Percentiles rank a stretch among this genome's conserved stretches.
phyloP scores from a whole-genome alignment of 2,113 vertebrate genomes.

The Salvator merianae region DNA sequence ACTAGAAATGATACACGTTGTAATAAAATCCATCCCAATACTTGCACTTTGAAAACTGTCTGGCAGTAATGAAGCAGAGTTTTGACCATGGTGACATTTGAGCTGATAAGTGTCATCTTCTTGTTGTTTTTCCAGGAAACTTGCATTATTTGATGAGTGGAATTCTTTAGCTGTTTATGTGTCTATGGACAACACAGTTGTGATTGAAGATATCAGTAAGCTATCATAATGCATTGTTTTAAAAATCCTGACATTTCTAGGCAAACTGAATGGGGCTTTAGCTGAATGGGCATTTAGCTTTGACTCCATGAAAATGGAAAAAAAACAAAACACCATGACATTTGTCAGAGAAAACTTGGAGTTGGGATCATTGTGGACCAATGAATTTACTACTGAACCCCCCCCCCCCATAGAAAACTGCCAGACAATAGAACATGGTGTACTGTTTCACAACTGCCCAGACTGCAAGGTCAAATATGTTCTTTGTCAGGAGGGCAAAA shows the following conservation, averaged over 20 bases:
- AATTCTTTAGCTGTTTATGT: conserved; percentile 85
- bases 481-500: too few species aligned
- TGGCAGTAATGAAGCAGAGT: background rate
- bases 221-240: conserved; percentile 27
- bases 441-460: too few species aligned
- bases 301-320: background rate
- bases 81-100: background rate
- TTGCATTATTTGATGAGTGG: conserved; percentile 86
- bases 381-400: too few species aligned
- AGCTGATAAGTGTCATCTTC: conserved; percentile 1
- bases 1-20: too few species aligned
- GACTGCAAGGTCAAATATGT: too few species aligned
- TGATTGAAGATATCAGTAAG: conserved; percentile 88
- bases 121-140: conserved; percentile 75
- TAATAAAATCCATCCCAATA: too few species aligned
- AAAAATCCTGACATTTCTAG: background rate
- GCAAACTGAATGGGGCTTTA: background rate
- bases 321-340: too few species aligned
- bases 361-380: background rate
- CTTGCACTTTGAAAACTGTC: background rate
- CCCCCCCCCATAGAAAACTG: too few species aligned
- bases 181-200: conserved; percentile 86
- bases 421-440: too few species aligned
- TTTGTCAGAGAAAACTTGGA: background rate
- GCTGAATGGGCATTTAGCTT: too few species aligned